phyloP scores from a whole-genome alignment of 2,888 invertebrate genomes.

The Athetis lepigone region DNA sequence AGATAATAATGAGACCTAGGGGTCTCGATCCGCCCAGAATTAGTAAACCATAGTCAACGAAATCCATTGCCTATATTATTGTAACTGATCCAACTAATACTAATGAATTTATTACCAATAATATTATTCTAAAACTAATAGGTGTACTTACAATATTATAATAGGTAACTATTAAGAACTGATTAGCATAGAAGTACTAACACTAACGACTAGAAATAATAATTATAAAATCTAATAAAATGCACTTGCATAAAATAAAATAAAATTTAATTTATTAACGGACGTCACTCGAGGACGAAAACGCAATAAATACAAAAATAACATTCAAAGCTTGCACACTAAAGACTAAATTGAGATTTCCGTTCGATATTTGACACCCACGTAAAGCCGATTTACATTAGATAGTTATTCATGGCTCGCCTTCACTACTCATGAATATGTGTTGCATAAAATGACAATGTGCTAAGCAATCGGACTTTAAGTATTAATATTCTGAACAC shows the following conservation, averaged over 20 bases:
- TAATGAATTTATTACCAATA: too few species aligned
- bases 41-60: too few species aligned
- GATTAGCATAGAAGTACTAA: too few species aligned
- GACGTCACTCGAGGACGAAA: conserved; percentile 13
- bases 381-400: conserved; percentile 71
- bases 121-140: too few species aligned
- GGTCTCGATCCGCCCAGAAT: too few species aligned
- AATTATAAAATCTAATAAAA: conserved; percentile 4
- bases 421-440: conserved; percentile 64
- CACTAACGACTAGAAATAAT: too few species aligned
- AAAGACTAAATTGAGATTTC: conserved; percentile 70
- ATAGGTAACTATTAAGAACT: too few species aligned
- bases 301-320: conserved; percentile 34
- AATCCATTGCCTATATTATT: too few species aligned
- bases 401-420: conserved; percentile 68
- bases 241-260: conserved; percentile 13
- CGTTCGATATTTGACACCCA: conserved; percentile 68
- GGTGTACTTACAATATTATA: too few species aligned
- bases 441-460: conserved; percentile 61
- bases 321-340: conserved; percentile 44
- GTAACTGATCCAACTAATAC: too few species aligned
- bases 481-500: conserved; percentile 30
- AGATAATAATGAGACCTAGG: too few species aligned
- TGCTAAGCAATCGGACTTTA: conserved; percentile 29
- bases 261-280: too few species aligned